phyloP scores from a whole-genome alignment of 2,888 invertebrate genomes.

The Brachypalpus laphriformis region DNA sequence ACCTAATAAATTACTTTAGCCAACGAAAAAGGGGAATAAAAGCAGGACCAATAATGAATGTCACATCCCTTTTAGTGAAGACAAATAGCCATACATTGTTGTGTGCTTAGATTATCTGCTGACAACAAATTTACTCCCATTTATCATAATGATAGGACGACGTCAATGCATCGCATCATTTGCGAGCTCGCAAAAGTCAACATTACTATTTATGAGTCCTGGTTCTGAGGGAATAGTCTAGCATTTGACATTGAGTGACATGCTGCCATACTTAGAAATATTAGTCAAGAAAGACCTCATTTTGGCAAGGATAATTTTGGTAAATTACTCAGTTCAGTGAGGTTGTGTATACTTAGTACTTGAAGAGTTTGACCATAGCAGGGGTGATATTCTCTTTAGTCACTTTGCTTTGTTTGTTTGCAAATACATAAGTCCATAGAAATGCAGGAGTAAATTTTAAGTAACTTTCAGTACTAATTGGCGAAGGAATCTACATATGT shows the following conservation, averaged over 20 bases:
- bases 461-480: no score
- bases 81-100: slow-evolving; percentile 37
- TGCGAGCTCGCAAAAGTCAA: background rate
- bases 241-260: background rate
- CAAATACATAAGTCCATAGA: no score
- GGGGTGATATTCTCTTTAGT: no score
- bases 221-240: background rate
- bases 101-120: slow-evolving; percentile 2
- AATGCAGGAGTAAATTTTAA: no score
- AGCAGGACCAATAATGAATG: slow-evolving; percentile 4
- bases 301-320: no score
- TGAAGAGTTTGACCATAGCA: no score
- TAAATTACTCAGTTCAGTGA: no score
- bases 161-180: background rate
- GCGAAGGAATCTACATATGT: no score
- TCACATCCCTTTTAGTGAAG: slow-evolving; percentile 19
- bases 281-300: background rate
- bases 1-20: slow-evolving; percentile 27
- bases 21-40: background rate
- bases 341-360: no score
- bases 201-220: background rate
- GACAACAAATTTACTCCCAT: slow-evolving; percentile 26
- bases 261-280: background rate
- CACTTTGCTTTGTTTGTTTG: no score
- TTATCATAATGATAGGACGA: slow-evolving; percentile 31